These are phyloP conservation scores for Erebia aethiops DNA, from an alignment of 2,888 invertebrate species.

Conservation along the genomic window DNA sequence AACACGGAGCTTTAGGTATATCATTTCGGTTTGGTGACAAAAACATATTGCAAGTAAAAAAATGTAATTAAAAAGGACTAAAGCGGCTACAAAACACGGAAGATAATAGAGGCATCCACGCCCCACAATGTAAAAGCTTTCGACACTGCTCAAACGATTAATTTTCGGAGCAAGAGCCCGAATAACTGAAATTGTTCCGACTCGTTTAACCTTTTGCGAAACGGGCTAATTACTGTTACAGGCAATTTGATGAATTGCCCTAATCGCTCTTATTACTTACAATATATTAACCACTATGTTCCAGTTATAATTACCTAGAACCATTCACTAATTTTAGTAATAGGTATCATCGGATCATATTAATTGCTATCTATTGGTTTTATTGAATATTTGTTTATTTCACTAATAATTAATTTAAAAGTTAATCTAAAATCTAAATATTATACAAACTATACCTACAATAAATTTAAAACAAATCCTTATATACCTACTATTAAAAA, in stretches of 20 bases:
- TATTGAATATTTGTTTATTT: too few relatives aligned
- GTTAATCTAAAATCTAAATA: too few relatives aligned
- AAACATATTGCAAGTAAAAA: not conserved
- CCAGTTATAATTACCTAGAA: not conserved
- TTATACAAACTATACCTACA: too few relatives aligned
- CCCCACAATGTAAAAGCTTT: constrained; percentile 35
- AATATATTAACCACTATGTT: constrained; percentile 36
- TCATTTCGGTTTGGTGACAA: not conserved
- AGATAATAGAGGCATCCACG: constrained; percentile 30
- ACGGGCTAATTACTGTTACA: constrained; percentile 51
- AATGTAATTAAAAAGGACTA: constrained; percentile 14
- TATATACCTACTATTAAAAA: too few relatives aligned
- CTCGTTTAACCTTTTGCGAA: constrained; percentile 50
- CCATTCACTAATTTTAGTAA: not conserved
- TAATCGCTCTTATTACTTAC: constrained; percentile 24
- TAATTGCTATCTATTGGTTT: not conserved
- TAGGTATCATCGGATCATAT: not conserved
- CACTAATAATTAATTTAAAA: too few relatives aligned
- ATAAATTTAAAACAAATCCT: too few relatives aligned
- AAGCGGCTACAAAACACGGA: constrained; percentile 13
- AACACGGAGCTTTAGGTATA: not conserved
- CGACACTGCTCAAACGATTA: constrained; percentile 46
- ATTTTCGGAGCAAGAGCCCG: constrained; percentile 47
- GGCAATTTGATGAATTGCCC: constrained; percentile 54
- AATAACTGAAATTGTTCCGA: constrained; percentile 52